Evolutionary conservation across 2,113 vertebrate species (phyloP), one percentile per base, ranked within the genome.

Genomic region (Ibidorhyncha struthersii): DNA sequence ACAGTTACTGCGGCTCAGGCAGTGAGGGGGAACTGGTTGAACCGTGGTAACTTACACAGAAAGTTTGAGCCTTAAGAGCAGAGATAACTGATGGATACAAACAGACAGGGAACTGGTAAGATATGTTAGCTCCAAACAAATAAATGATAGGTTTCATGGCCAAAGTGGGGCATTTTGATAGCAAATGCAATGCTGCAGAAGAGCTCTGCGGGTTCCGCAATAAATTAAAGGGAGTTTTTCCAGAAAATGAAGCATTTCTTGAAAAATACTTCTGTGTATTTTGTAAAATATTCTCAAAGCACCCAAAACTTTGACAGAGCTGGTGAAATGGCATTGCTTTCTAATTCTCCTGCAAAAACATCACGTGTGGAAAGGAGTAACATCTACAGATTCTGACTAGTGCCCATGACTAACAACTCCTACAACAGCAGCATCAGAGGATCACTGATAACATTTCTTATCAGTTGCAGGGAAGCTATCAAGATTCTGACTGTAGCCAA

Each of bases 21-120:
- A 77, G 76, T 19, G 38, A 86, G 41, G 41, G 95, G 66, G 16
- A 94, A 65, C 61, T 93, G 81, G 91, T 91, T 87, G 94, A 94
- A 65, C 30, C 58, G 23, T 20, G 43, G 70, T 56, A 91, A 87
- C 79, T 93, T 90, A 67, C 59, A 93, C 13, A 70, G 43, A 45
- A 93, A 66, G 19, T 53, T 29, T 70, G 70, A 88, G 40, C 36
- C 61, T 53, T 70, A 11, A 41, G 34, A 91, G 50, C 87, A 69
- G 66, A 79, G 26, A 52, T 19, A 87, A 80, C 12, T 2, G 0
- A 61, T 50, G 45, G 63, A 77, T 77, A 52, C 3, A 73, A 53
- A 69, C 12, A 89, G 61, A 34, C 34, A 84, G 34, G 18, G 16
- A 58, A 58, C 61, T 41, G 20, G 27, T 61, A 92, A 49, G 49